phyloP scores from a whole-genome alignment of 2,888 invertebrate species.

The Acanthosepion pharaonis region DNA sequence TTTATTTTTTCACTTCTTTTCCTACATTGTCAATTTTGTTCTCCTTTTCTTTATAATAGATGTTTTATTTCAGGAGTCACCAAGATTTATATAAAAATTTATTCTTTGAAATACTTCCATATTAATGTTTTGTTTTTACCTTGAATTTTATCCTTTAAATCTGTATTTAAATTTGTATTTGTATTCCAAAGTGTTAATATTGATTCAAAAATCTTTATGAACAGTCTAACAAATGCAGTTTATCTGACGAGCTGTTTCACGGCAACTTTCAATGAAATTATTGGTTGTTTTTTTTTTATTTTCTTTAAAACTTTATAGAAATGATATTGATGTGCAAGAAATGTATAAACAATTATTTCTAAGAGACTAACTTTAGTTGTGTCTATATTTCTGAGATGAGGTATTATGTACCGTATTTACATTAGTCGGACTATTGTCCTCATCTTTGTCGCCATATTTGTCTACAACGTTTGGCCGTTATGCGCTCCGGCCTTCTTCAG shows the following conservation, averaged over 20 bases:
- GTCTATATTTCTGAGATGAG: too few relatives aligned
- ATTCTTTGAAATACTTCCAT: background rate
- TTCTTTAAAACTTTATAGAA: background rate
- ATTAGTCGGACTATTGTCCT: too few relatives aligned
- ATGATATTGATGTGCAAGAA: background rate
- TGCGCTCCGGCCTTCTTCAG: too few relatives aligned
- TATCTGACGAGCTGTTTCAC: background rate
- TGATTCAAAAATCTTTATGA: background rate
- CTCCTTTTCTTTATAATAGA: background rate
- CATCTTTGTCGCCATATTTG: too few relatives aligned
- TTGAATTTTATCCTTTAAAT: background rate
- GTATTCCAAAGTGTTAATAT: background rate
- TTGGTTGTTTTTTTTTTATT: background rate
- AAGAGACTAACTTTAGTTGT: background rate
- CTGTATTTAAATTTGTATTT: background rate
- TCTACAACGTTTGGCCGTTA: too few relatives aligned
- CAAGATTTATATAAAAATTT: background rate
- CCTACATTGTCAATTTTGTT: background rate
- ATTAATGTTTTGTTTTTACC: background rate
- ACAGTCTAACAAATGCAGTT: too few relatives aligned
- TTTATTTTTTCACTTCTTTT: background rate
- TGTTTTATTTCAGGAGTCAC: background rate
- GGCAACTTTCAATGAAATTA: background rate
- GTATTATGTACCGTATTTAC: too few relatives aligned
- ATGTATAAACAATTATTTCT: background rate